Evolutionary conservation across 2,113 vertebrate species (phyloP), one percentile per base, ranked within the genome.

Genomic region (Cryptomyrus ogoouensis): DNA sequence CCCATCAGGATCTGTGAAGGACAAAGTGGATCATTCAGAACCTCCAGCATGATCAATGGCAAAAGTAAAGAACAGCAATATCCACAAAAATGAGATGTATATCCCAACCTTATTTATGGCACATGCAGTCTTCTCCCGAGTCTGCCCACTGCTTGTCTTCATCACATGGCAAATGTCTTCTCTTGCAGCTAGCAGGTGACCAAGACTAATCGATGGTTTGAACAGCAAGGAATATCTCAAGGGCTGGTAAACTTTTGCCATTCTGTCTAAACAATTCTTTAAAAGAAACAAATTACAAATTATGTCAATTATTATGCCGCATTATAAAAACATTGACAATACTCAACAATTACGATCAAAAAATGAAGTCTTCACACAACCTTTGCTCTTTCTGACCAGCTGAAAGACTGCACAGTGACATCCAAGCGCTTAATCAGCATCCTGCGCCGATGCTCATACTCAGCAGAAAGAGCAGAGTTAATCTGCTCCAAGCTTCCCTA

Each of bases 401-500:
- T 97, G 58, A 99, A 99, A 1, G 98, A 99, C 94, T 99, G 98
- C 44, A 99, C 95, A 0, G 98, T 99, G 88, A 99, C 98, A 80
- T 99, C 98, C 17, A 99, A 95, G 0, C 98, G 96, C 86, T 99
- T 99, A 94, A 99, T 96, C 92, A 99, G 92, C 98, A 99, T 98
- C 88, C 97, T 96, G 12, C 98, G 95, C 0, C 98, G 97, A 93
- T 98, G 98, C 89, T 99, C 97, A 0, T 99, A 99, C 93, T 99
- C 97, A 8, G 94, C 95, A 0, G 93, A 93, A 92, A 99, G 96
- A 53, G 93, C 93, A 2, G 93, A 88, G 31, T 99, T 99, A 88
- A 99, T 97, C 93, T 93, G 95, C 91, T 96, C 96, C 92, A 99
- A 86, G 88, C 93, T 95, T 89, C 95, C 95, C 98, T 99, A 93